Evolutionary conservation across 2,113 vertebrate species (phyloP), one percentile per base, ranked within the genome.

Genomic region (Oreochromis tanganicae): DNA sequence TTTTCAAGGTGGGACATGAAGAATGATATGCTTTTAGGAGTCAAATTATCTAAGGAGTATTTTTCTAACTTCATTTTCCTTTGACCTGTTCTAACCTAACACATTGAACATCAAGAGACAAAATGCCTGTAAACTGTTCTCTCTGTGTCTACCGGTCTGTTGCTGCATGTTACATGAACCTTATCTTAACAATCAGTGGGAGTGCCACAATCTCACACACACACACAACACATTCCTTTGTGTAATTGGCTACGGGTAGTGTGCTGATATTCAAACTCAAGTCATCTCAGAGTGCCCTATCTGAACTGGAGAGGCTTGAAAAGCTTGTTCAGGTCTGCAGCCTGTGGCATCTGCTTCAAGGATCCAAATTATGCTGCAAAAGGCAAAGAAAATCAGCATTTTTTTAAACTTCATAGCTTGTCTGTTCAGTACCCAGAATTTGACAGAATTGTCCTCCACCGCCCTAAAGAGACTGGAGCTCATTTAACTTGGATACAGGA

Each of bases 121-220:
- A 52, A 71, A 43, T 73, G 43, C 81, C 81, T 85, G 36, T 24
- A 38, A 16, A 21, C 50, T 17, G n/a, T 56, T 84, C 19, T 86
- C 9, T 21, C 19, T 86, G 14, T n/a, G 6, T 61, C 27, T 11
- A 27, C 36, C 3, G 5, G 7, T 89, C 17, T 52, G 78, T 84
- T 88, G 78, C 80, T 83, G 21, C 29, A 46, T 86, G 59, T 63
- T 79, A 46, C 66, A 54, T 32, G 4, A 4, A 52, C 2, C 14
- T 87, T 82, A 90, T 94, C 91, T 80, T 82, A 84, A 63, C 34
- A 17, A 90, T 92, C 85, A 83, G 85, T 79, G 87, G 91, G 90
- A 90, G 85, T 92, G 87, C 55, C 90, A 83, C 78, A 66, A 55
- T 80, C 50, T 52, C 46, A 75, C 27, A 80, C 34, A 85, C 75